These are phyloP conservation scores for Hypanus sabinus DNA, from an alignment of 2,113 vertebrate genomes.

Conservation along the genomic window DNA sequence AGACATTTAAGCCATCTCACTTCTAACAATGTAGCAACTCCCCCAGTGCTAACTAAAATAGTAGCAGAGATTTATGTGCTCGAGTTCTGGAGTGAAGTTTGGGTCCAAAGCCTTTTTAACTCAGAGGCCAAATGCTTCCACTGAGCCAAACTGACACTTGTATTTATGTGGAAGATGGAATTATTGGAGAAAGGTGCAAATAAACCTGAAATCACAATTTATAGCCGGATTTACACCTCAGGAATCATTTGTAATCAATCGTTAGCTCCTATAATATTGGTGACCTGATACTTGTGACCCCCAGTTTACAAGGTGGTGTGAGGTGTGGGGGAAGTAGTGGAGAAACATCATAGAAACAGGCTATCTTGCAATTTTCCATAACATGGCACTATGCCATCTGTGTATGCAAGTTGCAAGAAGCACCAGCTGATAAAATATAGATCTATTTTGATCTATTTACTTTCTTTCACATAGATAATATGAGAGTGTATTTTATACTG, in stretches of 20 bases:
- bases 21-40: not conserved
- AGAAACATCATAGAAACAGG: too few relatives aligned
- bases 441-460: too few relatives aligned
- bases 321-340: too few relatives aligned
- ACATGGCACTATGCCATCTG: too few relatives aligned
- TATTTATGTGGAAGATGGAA: not conserved
- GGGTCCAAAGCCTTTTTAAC: not conserved
- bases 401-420: too few relatives aligned
- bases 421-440: too few relatives aligned
- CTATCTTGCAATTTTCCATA: too few relatives aligned
- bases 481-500: too few relatives aligned
- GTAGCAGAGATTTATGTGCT: not conserved
- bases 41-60: conserved; percentile 4
- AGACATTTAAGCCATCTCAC: not conserved
- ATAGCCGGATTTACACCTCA: conserved; percentile 47
- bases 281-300: not conserved
- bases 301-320: too few relatives aligned
- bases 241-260: conserved; percentile 47
- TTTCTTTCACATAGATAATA: too few relatives aligned
- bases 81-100: not conserved
- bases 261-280: not conserved
- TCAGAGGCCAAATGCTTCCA: not conserved
- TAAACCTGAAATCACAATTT: conserved; percentile 21
- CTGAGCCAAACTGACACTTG: not conserved
- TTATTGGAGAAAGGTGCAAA: not conserved